Conservation (phyloP, 2,113 vertebrate species). For the Piaya cayana region DNA sequence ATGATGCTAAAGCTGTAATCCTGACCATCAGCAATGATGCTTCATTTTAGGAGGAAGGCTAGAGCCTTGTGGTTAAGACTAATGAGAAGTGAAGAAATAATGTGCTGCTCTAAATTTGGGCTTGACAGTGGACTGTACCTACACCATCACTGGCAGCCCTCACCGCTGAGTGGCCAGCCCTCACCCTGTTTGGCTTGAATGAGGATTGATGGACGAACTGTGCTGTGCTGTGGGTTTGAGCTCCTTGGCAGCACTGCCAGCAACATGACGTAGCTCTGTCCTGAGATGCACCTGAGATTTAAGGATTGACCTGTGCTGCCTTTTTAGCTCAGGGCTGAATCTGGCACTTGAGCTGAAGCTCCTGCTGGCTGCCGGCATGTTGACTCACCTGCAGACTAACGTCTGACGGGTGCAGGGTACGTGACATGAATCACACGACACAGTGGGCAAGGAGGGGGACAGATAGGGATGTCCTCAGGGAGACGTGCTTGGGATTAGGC, state of each 20-base stretch:
- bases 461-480: background rate
- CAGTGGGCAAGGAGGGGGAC: background rate
- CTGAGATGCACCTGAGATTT: background rate
- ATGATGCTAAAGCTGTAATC: background rate
- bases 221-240: background rate
- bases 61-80: background rate
- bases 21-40: background rate
- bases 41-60: background rate
- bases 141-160: background rate
- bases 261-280: fast-evolving
- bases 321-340: background rate
- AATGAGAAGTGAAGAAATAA: background rate
- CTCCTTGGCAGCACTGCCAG: background rate
- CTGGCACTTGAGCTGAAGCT: background rate
- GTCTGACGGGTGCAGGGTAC: fast-evolving
- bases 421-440: fast-evolving
- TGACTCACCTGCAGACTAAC: fast-evolving
- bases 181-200: fast-evolving
- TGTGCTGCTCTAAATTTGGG: fast-evolving
- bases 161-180: fast-evolving
- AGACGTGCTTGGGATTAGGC: fast-evolving
- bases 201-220: fast-evolving
- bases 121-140: background rate
- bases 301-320: background rate
- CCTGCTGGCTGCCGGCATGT: fast-evolving